These are phyloP conservation scores for Upupa epops DNA, from an alignment of 2,113 vertebrate species.

Conservation along the genomic window DNA sequence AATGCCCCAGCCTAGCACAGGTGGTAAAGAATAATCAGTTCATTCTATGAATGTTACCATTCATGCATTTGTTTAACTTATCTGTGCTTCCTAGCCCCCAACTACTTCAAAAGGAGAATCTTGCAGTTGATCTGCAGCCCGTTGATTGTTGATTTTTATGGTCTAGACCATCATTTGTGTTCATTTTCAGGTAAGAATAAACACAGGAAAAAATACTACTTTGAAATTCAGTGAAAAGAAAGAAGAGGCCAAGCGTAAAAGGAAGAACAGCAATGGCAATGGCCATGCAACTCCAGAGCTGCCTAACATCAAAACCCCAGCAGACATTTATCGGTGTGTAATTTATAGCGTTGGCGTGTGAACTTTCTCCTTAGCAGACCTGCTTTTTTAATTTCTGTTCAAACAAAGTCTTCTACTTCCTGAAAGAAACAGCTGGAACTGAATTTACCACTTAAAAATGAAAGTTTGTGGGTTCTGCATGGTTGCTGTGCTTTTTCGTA, in stretches of 20 bases:
- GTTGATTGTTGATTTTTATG: slow-evolving; percentile 16
- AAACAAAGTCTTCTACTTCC: not conserved
- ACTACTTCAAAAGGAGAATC: not conserved
- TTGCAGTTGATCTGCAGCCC: not conserved
- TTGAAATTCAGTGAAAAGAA: slow-evolving; percentile 96
- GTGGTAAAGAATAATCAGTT: not conserved
- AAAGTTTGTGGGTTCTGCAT: not conserved
- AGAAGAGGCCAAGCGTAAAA: slow-evolving; percentile 92
- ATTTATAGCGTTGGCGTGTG: fast-evolving
- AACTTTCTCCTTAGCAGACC: not conserved
- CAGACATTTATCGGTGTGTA: slow-evolving; percentile 91
- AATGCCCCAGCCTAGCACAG: not conserved
- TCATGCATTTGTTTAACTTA: not conserved
- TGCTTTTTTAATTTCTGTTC: not conserved
- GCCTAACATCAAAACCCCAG: slow-evolving; percentile 86
- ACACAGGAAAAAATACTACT: slow-evolving; percentile 95
- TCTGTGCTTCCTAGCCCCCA: not conserved
- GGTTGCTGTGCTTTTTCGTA: not conserved
- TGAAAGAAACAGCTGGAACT: slow-evolving; percentile 4
- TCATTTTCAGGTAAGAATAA: slow-evolving; percentile 91
- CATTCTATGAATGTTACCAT: not conserved
- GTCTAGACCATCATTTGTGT: slow-evolving; percentile 26
- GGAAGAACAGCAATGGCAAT: slow-evolving; percentile 83
- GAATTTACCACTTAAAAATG: not conserved
- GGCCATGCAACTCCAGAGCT: slow-evolving; percentile 82